Conservation (phyloP, 53 echinoderm and acorn worm genomes). For the Glandiceps talaboti region DNA sequence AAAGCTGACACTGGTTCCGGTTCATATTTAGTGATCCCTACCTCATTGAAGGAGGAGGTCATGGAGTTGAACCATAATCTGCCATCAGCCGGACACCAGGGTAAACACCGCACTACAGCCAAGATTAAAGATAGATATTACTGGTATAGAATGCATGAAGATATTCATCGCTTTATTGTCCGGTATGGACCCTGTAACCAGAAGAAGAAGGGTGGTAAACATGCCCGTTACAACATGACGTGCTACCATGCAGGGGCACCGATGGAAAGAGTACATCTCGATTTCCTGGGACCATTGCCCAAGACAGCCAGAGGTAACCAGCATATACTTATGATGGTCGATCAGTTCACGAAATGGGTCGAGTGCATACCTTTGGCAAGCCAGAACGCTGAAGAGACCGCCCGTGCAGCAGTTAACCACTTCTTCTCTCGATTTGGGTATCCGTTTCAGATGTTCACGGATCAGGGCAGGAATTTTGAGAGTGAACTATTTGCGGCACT, state of each 20-base stretch:
- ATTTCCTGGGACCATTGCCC: slow-evolving; percentile 25
- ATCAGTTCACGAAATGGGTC: too few species aligned
- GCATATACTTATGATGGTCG: slow-evolving; percentile 22
- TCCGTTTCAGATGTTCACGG: too few species aligned
- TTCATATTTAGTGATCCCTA: slow-evolving; percentile 8
- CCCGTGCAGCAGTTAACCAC: too few species aligned
- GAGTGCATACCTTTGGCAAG: too few species aligned
- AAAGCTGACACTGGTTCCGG: slow-evolving; percentile 8
- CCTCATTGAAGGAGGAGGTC: slow-evolving; percentile 3
- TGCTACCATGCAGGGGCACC: slow-evolving; percentile 24
- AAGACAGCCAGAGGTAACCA: slow-evolving; percentile 15
- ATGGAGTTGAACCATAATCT: slow-evolving; percentile 14
- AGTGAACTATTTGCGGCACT: too few species aligned
- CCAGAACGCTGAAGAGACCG: too few species aligned
- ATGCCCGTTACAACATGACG: slow-evolving; percentile 14
- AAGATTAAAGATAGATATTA: slow-evolving; percentile 19
- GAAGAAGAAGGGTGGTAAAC: slow-evolving; percentile 8
- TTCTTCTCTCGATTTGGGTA: too few species aligned
- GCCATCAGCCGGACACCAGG: slow-evolving; percentile 25
- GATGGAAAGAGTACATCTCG: too few species aligned
- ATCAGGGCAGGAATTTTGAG: too few species aligned
- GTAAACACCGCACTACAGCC: slow-evolving; percentile 17
- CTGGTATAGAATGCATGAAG: slow-evolving; percentile 30
- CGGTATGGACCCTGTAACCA: slow-evolving; percentile 17
- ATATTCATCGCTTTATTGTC: slow-evolving; percentile 11